Evolutionary conservation across 2,888 invertebrate species (phyloP).

Genomic region (Meghimatium bilineatum): DNA sequence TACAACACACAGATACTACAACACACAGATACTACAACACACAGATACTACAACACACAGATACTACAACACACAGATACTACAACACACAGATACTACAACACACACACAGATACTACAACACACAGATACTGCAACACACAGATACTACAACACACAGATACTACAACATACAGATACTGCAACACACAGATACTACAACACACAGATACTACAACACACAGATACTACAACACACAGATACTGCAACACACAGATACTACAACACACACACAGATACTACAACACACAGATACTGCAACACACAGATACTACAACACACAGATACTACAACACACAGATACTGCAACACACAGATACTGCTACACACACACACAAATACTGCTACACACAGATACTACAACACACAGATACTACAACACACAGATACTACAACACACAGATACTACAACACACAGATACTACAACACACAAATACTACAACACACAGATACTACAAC

Average conservation of each 20-base stretch:
- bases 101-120: too few species aligned
- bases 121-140: too few species aligned
- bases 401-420: constrained; percentile 15
- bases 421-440: constrained; percentile 9
- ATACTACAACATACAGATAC: constrained; percentile 13
- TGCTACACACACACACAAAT: too few species aligned
- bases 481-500: constrained; percentile 3
- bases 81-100: too few species aligned
- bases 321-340: too few species aligned
- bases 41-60: constrained; percentile 9
- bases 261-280: too few species aligned
- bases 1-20: constrained; percentile 13
- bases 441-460: constrained; percentile 3
- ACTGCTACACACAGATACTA: constrained; percentile 14
- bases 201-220: constrained; percentile 14
- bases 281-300: too few species aligned
- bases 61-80: constrained; percentile 5
- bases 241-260: constrained; percentile 5
- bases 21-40: constrained; percentile 14
- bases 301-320: constrained; percentile 17
- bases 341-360: constrained; percentile 5
- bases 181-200: constrained; percentile 13
- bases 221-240: constrained; percentile 9
- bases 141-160: constrained; percentile 7
- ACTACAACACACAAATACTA: constrained; percentile 17